Base-by-base conservation (phyloP, 1,140 invertebrate species). In the Neelides sp. region DNA sequence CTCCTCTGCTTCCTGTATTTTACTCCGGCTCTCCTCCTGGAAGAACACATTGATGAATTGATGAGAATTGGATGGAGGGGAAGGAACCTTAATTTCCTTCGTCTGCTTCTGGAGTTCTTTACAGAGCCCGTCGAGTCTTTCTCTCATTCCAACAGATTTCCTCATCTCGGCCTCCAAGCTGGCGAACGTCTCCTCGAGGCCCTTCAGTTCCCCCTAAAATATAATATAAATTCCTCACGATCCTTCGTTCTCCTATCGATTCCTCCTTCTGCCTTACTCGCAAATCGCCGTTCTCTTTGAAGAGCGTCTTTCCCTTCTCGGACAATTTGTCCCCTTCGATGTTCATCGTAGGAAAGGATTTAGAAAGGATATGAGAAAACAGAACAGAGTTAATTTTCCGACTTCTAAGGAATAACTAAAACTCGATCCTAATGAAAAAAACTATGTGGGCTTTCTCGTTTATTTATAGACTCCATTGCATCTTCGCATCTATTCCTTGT, bases 61-160 rank as follows among this genome's bases (percentile, higher is more conserved):
- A n/a, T n/a, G n/a, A n/a, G n/a, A n/a, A n/a, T n/a, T n/a, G n/a
- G n/a, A n/a, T n/a, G n/a, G n/a, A n/a, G n/a, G n/a, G n/a, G n/a
- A n/a, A n/a, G n/a, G n/a, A n/a, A 60, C 58, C 47, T 56, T 60
- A 34, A 57, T 52, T 26, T 42, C 43, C 45, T 54, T 47, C 4
- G 50, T 56, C 28, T 53, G 50, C 20, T 54, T 60, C 30, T 60
- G 45, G 20, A 60, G 44, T 28, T 56, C 58, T 35, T 52, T 54
- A 39, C 55, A 53, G n/a, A 60, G 40, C 20, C 36, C 40, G 34
- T 60, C 58, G 15, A 60, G 34, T 1, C 54, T 47, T 17, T 50
- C 47, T 32, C 51, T 42, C 50, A 54, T 45, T 30, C 24, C 35
- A 19, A 24, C 37, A 12, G 58, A 56, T 28, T 50, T 54, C 19